Evolutionary conservation across 2,888 invertebrate genomes (phyloP).

Genomic region (Biston betularia): DNA sequence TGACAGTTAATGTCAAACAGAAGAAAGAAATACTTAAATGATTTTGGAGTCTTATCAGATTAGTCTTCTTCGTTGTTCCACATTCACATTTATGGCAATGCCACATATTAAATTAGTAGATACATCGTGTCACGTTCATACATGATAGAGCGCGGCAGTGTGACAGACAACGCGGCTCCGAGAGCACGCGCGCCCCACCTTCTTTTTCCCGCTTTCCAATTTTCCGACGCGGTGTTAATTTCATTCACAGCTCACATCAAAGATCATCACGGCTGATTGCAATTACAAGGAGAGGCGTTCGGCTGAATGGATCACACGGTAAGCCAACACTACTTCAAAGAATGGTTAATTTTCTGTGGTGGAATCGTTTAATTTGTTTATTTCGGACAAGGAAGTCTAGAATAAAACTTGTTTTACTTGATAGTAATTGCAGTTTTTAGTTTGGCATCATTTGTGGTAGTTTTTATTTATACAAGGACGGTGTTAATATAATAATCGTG

Average conservation of each 20-base stretch:
- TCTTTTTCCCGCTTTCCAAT: conserved; percentile 43
- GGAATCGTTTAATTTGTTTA: conserved; percentile 24
- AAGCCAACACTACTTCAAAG: conserved; percentile 18
- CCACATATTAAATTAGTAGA: conserved; percentile 3
- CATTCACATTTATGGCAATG: not conserved
- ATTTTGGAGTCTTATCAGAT: not conserved
- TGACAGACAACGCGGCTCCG: conserved; percentile 34
- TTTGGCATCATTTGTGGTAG: not conserved
- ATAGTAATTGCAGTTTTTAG: conserved; percentile 2
- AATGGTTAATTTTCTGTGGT: not conserved
- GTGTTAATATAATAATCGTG: not conserved
- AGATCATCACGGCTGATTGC: conserved; percentile 35
- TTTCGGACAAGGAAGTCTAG: conserved; percentile 17
- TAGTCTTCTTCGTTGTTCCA: conserved; percentile 1
- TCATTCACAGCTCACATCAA: conserved; percentile 26
- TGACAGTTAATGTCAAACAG: too few relatives aligned
- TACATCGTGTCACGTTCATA: conserved; percentile 5
- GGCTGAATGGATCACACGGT: conserved; percentile 27
- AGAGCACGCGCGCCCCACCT: conserved; percentile 39
- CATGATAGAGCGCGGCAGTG: conserved; percentile 40
- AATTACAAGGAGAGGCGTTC: conserved; percentile 24
- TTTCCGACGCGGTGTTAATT: conserved; percentile 36
- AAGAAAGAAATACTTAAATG: not conserved
- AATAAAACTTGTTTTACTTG: conserved; percentile 25
- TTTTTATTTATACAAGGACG: not conserved